Percentiles rank a stretch among this genome's conserved stretches.
These are phyloP conservation scores for Rhinolophus sinicus DNA, from an alignment of 2,113 vertebrate species.

Conservation along the genomic window DNA sequence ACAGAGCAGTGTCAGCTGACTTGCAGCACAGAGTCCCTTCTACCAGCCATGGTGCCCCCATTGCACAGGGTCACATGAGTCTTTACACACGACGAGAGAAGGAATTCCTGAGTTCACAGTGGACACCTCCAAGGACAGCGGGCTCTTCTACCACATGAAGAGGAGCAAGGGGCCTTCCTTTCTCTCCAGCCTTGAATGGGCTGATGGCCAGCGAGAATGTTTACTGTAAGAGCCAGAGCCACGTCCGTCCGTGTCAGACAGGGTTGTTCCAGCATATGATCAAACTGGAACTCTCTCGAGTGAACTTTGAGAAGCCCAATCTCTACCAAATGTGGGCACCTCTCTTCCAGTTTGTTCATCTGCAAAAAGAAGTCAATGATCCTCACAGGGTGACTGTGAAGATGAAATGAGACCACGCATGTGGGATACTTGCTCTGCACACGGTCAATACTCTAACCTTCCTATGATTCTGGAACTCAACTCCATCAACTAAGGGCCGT, in stretches of 20 bases:
- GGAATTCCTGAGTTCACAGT: background rate
- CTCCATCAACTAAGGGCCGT: background rate
- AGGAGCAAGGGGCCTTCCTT: background rate
- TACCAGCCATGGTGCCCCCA: background rate
- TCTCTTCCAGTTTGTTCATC: background rate
- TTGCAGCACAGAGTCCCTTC: background rate
- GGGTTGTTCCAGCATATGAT: fast-evolving
- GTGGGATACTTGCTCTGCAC: background rate
- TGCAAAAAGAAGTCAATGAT: background rate
- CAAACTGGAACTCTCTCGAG: background rate
- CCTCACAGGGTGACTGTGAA: background rate
- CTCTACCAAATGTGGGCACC: background rate
- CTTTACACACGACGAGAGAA: background rate
- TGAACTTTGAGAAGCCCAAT: background rate
- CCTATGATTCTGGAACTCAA: background rate
- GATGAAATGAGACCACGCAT: background rate
- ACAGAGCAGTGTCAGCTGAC: background rate
- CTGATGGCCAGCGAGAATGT: background rate
- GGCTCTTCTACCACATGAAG: background rate
- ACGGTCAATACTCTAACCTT: fast-evolving
- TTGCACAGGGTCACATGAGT: background rate
- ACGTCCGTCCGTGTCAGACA: too few species aligned
- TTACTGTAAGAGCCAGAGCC: background rate
- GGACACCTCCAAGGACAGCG: background rate
- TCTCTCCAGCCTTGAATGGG: background rate